phyloP scores from a whole-genome alignment of 1,140 invertebrate species.

The Diuraphis noxia region DNA sequence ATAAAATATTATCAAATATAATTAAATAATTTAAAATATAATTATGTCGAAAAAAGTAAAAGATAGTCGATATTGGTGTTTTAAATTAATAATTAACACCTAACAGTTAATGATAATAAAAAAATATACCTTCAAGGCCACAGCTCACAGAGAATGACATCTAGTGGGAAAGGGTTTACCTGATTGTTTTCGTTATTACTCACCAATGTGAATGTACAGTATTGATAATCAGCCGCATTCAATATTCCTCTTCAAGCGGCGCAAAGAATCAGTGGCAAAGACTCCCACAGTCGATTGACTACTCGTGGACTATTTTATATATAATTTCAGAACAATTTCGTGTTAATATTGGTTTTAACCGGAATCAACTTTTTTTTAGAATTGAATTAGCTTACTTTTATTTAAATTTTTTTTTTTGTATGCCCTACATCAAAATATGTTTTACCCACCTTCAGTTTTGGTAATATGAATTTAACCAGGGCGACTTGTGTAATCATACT shows the following conservation, averaged over 20 bases:
- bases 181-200: slow-evolving; percentile 50
- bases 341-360: slow-evolving; percentile 52
- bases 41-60: not conserved
- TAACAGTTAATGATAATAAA: slow-evolving; percentile 43
- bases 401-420: slow-evolving; percentile 38
- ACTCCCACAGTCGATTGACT: slow-evolving; percentile 52
- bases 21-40: slow-evolving; percentile 6
- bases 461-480: slow-evolving; percentile 49
- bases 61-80: slow-evolving; percentile 9
- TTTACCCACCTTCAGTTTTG: slow-evolving; percentile 52
- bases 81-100: slow-evolving; percentile 45
- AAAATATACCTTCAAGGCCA: slow-evolving; percentile 52
- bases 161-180: slow-evolving; percentile 53
- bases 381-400: slow-evolving; percentile 40
- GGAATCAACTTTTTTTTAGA: slow-evolving; percentile 51
- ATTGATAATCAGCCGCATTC: slow-evolving; percentile 52
- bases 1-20: slow-evolving; percentile 27
- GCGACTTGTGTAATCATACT: slow-evolving; percentile 42
- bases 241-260: slow-evolving; percentile 50
- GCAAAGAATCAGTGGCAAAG: slow-evolving; percentile 52
- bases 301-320: slow-evolving; percentile 54
- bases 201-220: slow-evolving; percentile 48
- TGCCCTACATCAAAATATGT: slow-evolving; percentile 45
- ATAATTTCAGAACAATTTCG: slow-evolving; percentile 54
- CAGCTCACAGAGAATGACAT: slow-evolving; percentile 49